These are phyloP conservation scores for Philaethria dido DNA, from an alignment of 2,888 invertebrate genomes.

Conservation along the genomic window DNA sequence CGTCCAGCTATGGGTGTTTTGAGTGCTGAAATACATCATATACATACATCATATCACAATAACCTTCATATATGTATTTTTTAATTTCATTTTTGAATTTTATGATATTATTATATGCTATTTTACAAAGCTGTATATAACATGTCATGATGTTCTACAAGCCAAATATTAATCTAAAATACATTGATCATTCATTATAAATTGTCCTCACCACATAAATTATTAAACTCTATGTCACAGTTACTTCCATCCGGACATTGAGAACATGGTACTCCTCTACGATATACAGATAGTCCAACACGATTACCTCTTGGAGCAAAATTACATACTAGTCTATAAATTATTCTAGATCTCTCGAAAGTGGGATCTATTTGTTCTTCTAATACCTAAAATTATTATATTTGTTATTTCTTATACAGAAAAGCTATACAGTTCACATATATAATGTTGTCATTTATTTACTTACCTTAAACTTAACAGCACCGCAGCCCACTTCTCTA, in stretches of 20 bases:
- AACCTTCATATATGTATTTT: too few species aligned
- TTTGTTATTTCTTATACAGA: neutral
- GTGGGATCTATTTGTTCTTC: slow-evolving; percentile 42
- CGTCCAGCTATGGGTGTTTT: neutral
- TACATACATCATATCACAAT: too few species aligned
- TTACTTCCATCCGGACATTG: slow-evolving; percentile 54
- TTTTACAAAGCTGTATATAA: too few species aligned
- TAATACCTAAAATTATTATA: slow-evolving; percentile 53
- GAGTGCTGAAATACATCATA: slow-evolving; percentile 1
- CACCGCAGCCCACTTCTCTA: slow-evolving; percentile 69
- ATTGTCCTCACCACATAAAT: slow-evolving; percentile 58
- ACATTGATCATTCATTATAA: too few species aligned
- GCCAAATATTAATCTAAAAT: too few species aligned
- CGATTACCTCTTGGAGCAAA: slow-evolving; percentile 69
- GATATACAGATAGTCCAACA: slow-evolving; percentile 59
- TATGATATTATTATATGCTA: too few species aligned
- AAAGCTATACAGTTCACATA: too few species aligned
- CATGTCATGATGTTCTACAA: too few species aligned
- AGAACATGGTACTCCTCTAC: slow-evolving; percentile 62
- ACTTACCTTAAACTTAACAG: slow-evolving; percentile 68
- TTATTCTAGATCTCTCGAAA: slow-evolving; percentile 55
- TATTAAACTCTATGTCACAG: slow-evolving; percentile 58
- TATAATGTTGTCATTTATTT: neutral
- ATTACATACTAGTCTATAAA: slow-evolving; percentile 71
- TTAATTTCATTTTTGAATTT: too few species aligned